Evolutionary conservation across 2,888 invertebrate genomes (phyloP).

Genomic region (Calameuta idolon): DNA sequence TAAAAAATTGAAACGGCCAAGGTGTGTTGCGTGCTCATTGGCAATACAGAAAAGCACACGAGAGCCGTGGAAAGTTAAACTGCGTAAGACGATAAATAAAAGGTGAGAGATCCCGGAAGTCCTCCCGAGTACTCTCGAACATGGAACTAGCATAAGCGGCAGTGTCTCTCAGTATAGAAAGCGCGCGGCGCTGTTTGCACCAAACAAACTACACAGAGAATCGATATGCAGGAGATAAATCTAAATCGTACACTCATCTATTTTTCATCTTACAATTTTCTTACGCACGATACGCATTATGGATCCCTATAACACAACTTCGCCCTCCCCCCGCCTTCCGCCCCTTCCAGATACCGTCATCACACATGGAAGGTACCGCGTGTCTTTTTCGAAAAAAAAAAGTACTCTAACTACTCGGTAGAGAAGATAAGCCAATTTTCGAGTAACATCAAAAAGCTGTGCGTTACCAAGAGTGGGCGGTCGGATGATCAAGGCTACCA

Average conservation of each 20-base stretch:
- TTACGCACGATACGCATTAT: background rate
- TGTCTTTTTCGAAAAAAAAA: slow-evolving; percentile 6
- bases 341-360: background rate
- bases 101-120: slow-evolving; percentile 21
- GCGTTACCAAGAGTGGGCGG: slow-evolving; percentile 34
- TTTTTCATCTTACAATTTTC: background rate
- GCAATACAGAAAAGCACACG: slow-evolving; percentile 8
- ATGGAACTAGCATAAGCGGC: background rate
- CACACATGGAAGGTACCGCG: background rate
- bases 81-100: slow-evolving; percentile 53
- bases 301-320: background rate
- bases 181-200: background rate
- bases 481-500: slow-evolving; percentile 32
- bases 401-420: background rate
- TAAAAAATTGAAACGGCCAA: background rate
- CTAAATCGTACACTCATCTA: background rate
- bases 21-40: slow-evolving; percentile 15
- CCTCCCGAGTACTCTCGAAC: background rate
- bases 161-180: background rate
- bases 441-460: slow-evolving; percentile 39
- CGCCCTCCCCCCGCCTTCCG: background rate
- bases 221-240: background rate
- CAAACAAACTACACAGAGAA: background rate
- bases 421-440: slow-evolving; percentile 35
- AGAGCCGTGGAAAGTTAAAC: slow-evolving; percentile 43